Base-by-base conservation (phyloP, 2,113 vertebrate species). In the Myotis davidii region DNA sequence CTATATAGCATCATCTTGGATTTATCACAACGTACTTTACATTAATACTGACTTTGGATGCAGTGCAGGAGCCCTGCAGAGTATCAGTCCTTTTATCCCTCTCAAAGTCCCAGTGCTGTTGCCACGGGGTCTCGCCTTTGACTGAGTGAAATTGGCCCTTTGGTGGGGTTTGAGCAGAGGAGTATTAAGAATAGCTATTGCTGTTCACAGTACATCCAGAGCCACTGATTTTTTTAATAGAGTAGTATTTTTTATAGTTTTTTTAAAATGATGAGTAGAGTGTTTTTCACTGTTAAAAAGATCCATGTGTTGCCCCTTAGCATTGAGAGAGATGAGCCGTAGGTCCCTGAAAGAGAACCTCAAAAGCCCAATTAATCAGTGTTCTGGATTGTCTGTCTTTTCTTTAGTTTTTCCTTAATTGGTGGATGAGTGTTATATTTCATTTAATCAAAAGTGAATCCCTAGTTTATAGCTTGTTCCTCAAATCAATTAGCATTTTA, bases 401-500 rank as follows among this genome's bases (percentile, higher is more conserved):
- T 65, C 39, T 7, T 77, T 45, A 59, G 32, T 64, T 84, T 77
- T 54, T 87, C 69, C 67, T 72, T 85, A 88, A 79, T 70, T 90
- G 64, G 45, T 74, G 10, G 72, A 39, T 90, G 59, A 29, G 56
- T 90, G 39, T 88, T 88, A n/a, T 27, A 91, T 88, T 85, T 85
- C 61, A 56, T 56, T 89, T 72, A 89, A 65, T 91, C 39, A 61
- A 48, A 79, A 92, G 45, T 42, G 45, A 77, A 67, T 77, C 52
- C 29, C n/a, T 39, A 37, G 39, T 34, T 94, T 84, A 74, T 27
- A 67, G 45, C 27, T 82, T 73, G 23, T 64, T 94, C 39, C 29
- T 83, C 48, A 94, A 86, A 45, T 90, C 74, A 32, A 54, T 83
- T 78, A 83, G 23, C 54, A 61, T 92, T 88, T 90, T 56, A 84